Evolutionary conservation across 2,113 vertebrate species (phyloP).

Genomic region (Actinemys pallida): DNA sequence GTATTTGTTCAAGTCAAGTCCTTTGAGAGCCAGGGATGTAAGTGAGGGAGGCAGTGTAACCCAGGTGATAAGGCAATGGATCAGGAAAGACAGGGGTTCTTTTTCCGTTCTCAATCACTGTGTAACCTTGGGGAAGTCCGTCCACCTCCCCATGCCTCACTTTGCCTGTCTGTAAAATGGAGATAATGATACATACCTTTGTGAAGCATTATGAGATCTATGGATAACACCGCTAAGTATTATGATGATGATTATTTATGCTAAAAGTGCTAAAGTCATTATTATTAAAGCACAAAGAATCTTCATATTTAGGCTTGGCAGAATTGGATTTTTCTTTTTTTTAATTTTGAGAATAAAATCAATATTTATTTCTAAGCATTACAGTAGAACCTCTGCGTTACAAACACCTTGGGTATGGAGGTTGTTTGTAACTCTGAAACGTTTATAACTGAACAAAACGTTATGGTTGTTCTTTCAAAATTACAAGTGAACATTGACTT

Average conservation of each 20-base stretch:
- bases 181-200: conserved; percentile 9
- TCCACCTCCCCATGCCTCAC: background rate
- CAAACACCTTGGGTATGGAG: too few relatives aligned
- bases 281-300: conserved; percentile 11
- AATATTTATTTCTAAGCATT: background rate
- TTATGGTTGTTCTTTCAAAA: too few relatives aligned
- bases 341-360: background rate
- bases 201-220: conserved; percentile 9
- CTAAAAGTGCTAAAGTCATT: rapidly evolving
- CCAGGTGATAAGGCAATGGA: background rate
- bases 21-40: background rate
- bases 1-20: background rate
- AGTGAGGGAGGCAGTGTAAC: background rate
- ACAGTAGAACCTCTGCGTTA: too few relatives aligned
- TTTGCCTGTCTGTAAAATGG: background rate
- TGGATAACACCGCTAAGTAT: background rate
- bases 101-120: background rate
- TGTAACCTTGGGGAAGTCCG: background rate
- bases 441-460: too few relatives aligned
- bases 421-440: too few relatives aligned
- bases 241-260: background rate
- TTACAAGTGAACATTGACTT: too few relatives aligned
- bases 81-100: background rate
- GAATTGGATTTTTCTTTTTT: background rate
- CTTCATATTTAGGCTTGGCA: background rate